These are phyloP conservation scores for Drosophila nr. fundita DNA, from an alignment of 2,888 invertebrate species.

Conservation along the genomic window DNA sequence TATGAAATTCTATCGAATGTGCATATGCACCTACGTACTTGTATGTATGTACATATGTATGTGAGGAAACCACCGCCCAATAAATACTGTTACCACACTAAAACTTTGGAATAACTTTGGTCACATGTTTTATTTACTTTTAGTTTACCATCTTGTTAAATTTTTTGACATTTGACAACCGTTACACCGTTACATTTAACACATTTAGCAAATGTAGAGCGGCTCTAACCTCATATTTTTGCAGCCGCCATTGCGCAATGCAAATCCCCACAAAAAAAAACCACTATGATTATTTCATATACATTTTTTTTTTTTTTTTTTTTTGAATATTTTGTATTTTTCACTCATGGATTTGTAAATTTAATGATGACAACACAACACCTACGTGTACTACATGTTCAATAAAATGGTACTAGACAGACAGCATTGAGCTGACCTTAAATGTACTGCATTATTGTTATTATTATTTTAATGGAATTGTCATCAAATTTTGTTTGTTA, in stretches of 20 bases:
- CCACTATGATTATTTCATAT: too few species aligned
- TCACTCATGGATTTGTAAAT: not conserved
- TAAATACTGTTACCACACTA: conserved; percentile 43
- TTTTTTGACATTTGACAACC: conserved; percentile 6
- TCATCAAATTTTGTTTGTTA: conserved; percentile 17
- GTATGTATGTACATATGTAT: conserved; percentile 30
- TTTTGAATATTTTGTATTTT: conserved; percentile 1
- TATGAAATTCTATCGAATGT: conserved; percentile 20
- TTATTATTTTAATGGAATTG: conserved; percentile 26
- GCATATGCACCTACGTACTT: conserved; percentile 9
- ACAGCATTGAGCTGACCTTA: conserved; percentile 27
- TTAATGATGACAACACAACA: conserved; percentile 22
- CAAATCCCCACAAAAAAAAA: conserved; percentile 30
- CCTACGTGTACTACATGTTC: conserved; percentile 6
- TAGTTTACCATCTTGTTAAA: conserved; percentile 21
- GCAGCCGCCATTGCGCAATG: conserved; percentile 20
- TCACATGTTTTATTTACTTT: conserved; percentile 29
- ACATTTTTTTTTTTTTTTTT: not conserved
- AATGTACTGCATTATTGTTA: conserved; percentile 56
- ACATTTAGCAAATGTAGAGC: conserved; percentile 20
- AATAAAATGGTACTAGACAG: conserved; percentile 35
- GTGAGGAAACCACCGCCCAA: conserved; percentile 58
- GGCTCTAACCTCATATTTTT: conserved; percentile 29
- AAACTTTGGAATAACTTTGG: conserved; percentile 26
- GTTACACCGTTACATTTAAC: conserved; percentile 23